Percentiles rank a stretch among this genome's conserved stretches.
phyloP scores from a whole-genome alignment of 2,113 vertebrate genomes.

The Corvus cornix region DNA sequence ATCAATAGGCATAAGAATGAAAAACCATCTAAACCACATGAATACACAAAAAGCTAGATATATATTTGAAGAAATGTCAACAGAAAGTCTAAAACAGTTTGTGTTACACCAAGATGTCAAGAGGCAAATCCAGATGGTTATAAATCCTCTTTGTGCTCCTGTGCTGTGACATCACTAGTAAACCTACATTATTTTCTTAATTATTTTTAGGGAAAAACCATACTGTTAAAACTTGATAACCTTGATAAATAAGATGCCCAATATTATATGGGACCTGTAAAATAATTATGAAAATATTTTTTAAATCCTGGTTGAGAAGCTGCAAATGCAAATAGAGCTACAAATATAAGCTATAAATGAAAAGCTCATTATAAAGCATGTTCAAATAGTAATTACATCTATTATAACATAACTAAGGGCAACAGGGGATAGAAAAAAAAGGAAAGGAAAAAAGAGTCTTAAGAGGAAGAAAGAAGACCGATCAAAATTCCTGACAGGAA shows the following conservation, averaged over 20 bases:
- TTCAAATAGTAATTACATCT: neutral
- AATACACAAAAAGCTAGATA: neutral
- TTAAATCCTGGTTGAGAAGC: neutral
- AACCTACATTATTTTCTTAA: neutral
- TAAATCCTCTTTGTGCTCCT: neutral
- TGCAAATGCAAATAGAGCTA: neutral
- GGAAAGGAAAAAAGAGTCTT: neutral
- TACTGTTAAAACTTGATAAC: neutral
- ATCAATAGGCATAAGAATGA: neutral
- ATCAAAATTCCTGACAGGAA: constrained; percentile 47
- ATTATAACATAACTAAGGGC: neutral
- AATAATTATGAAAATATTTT: neutral
- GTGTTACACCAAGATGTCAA: neutral
- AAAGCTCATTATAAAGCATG: neutral
- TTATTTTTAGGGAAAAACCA: neutral
- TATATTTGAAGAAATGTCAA: neutral
- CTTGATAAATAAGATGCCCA: neutral
- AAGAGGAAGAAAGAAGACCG: neutral
- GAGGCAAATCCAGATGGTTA: neutral
- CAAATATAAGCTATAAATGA: neutral
- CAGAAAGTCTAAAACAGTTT: neutral
- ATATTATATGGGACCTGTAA: neutral
- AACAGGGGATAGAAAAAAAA: neutral
- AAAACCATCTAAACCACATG: neutral
- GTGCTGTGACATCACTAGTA: neutral